Evolutionary conservation across 2,888 invertebrate genomes (phyloP), one percentile per base, ranked within the genome.

Genomic region (Aspidapion aeneum): DNA sequence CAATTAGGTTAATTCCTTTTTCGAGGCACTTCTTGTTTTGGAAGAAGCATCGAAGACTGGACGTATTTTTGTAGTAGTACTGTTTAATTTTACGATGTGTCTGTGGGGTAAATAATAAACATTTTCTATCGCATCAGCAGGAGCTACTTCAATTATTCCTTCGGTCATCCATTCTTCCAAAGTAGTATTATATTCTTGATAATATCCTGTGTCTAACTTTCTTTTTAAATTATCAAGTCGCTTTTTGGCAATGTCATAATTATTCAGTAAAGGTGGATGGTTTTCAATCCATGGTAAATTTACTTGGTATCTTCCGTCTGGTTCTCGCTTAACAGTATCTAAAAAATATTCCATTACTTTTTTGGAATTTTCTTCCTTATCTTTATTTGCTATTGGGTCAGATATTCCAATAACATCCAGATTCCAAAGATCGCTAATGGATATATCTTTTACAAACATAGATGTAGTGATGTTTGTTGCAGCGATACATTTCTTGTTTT

Each of bases 1-100:
- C 62, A 58, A 70, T 70, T 35, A 60, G 20, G 48, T 69, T 65
- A 18, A 55, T 56, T 12, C 69, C 66, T 50, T 66, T 70, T 54
- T 68, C 66, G 1, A 68, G 51, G 57, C 71, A 71, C 17, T 35
- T 21, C 68, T 69, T 49, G 61, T 66, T 18, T 56, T 52, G 1
- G 72, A 69, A 1, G 73, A 74, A 0, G 72, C 73, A 60, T 74
- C 73, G 35, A 74, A 74, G 2, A 73, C 71, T 0, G 72, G 72
- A 21, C 71, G 59, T 7, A 72, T 64, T 57, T 56, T 35, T 35
- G 35, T 35, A 35, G 35, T 12, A 5, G 20, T 21, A 52, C 57
- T 55, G 20, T 17, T 61, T 35, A 56, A 7, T 20, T 63, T 59
- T n/a, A 61, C 18, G 5, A 64, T 48, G 51, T 54, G 60, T 22